Evolutionary conservation across 1,140 invertebrate genomes (phyloP).

Genomic region (Drosophila nasuta): DNA sequence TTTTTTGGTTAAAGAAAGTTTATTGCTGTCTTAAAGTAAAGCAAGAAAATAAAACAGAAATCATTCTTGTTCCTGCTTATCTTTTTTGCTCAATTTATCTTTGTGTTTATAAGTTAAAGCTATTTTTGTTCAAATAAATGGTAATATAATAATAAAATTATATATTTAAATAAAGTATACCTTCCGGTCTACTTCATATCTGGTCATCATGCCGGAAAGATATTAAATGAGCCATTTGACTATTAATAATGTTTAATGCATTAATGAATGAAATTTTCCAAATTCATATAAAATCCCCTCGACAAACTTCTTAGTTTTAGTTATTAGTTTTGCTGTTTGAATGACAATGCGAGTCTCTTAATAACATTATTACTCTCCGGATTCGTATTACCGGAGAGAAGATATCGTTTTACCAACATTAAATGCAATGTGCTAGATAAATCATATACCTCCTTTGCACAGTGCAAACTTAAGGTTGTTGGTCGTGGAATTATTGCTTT

Average conservation of each 20-base stretch:
- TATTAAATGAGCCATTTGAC: not conserved
- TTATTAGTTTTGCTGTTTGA: not conserved
- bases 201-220: not conserved
- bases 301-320: not conserved
- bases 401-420: not conserved
- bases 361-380: not conserved
- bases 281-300: too few relatives aligned
- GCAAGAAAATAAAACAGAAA: too few relatives aligned
- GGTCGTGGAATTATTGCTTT: slow-evolving; percentile 30
- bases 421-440: slow-evolving; percentile 1
- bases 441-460: not conserved
- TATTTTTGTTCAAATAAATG: too few relatives aligned
- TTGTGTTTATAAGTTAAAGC: too few relatives aligned
- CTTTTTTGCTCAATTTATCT: too few relatives aligned
- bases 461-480: slow-evolving; percentile 12
- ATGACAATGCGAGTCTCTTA: not conserved
- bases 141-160: too few relatives aligned
- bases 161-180: too few relatives aligned
- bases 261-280: too few relatives aligned
- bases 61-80: too few relatives aligned
- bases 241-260: too few relatives aligned
- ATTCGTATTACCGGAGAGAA: not conserved
- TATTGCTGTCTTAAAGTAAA: not conserved
- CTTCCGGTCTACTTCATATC: too few relatives aligned
- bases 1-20: not conserved